Conservation (phyloP, 2,113 vertebrate species). For the Phylloscopus trochiloides region DNA sequence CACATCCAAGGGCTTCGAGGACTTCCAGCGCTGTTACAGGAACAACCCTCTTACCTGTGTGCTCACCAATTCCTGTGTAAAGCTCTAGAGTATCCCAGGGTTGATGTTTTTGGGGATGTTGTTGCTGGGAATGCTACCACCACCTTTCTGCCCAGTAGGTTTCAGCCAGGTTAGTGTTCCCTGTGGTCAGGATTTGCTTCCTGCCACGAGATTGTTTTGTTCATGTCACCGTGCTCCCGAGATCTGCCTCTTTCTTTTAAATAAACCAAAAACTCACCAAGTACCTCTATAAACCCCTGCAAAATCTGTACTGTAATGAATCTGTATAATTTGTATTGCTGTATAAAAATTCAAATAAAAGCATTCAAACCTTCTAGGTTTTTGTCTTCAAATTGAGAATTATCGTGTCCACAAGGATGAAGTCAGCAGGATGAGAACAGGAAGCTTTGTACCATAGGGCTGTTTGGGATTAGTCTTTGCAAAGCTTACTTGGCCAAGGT, state of each 20-base stretch:
- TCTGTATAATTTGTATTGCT: constrained; percentile 48
- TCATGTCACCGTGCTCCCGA: neutral
- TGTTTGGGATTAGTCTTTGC: neutral
- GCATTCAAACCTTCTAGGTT: neutral
- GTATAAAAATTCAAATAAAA: constrained; percentile 46
- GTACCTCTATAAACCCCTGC: constrained; percentile 50
- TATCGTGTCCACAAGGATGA: neutral
- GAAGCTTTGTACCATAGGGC: neutral
- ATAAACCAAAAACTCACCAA: constrained; percentile 48
- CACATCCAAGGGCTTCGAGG: neutral
- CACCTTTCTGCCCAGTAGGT: neutral
- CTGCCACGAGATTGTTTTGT: neutral
- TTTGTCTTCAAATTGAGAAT: neutral
- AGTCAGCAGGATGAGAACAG: neutral
- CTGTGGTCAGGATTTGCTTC: neutral
- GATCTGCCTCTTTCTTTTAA: constrained; percentile 31
- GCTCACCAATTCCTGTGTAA: neutral
- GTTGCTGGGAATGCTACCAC: neutral
- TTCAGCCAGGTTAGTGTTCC: neutral
- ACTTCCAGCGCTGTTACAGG: neutral
- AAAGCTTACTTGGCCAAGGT: neutral
- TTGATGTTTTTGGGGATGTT: neutral
- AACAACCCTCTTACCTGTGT: neutral
- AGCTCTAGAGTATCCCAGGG: neutral
- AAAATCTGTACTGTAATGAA: constrained; percentile 40